Percentiles rank a stretch among this genome's conserved stretches.
phyloP scores from a whole-genome alignment of 1,140 invertebrate genomes.

The Bilobella aurantiaca region DNA sequence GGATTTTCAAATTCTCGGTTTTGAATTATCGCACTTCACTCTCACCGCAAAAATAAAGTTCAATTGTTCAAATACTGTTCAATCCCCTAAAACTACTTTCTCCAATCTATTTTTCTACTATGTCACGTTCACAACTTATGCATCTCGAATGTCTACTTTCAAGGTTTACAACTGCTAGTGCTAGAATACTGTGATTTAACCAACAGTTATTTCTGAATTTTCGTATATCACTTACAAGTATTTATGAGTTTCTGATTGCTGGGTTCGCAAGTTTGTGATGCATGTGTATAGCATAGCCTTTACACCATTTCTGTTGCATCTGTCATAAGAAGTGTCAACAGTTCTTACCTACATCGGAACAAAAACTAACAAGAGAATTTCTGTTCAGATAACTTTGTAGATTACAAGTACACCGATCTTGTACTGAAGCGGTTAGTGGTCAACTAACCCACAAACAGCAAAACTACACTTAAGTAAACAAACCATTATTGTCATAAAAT shows the following conservation, averaged over 20 bases:
- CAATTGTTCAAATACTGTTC: neutral
- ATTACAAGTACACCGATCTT: neutral
- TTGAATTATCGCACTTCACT: neutral
- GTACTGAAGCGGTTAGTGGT: neutral
- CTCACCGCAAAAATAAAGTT: neutral
- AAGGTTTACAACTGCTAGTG: neutral
- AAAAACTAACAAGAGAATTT: neutral
- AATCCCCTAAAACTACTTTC: neutral
- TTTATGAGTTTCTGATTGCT: neutral
- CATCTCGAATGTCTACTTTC: neutral
- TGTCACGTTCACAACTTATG: no score
- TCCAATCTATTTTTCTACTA: neutral
- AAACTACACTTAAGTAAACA: no score
- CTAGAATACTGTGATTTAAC: neutral
- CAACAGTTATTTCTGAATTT: neutral
- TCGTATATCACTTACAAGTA: neutral
- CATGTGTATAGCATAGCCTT: neutral
- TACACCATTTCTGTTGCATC: neutral
- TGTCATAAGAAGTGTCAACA: neutral
- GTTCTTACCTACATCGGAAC: neutral
- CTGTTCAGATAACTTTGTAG: constrained; percentile 3
- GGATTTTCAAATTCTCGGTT: neutral
- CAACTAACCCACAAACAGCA: neutral
- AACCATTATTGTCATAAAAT: no score
- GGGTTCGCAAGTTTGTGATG: neutral